phyloP scores from a whole-genome alignment of 2,888 invertebrate species.

The Lamellibrachia satsuma region DNA sequence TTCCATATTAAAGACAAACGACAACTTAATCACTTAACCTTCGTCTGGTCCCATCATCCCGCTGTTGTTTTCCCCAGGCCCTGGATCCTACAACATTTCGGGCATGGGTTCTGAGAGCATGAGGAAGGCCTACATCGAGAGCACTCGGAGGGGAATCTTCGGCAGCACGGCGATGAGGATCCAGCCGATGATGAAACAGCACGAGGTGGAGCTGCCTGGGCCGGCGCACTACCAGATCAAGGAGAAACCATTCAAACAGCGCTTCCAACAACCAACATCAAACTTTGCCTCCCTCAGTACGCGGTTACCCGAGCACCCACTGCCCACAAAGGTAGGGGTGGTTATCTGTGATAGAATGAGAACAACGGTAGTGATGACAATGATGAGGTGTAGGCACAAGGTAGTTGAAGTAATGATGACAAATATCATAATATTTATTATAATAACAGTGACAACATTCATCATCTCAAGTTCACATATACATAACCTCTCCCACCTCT shows the following conservation, averaged over 20 bases:
- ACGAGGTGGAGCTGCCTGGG: constrained; percentile 50
- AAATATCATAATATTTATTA: no score
- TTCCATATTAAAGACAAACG: neutral
- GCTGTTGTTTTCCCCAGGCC: constrained; percentile 49
- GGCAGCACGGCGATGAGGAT: constrained; percentile 60
- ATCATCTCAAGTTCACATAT: no score
- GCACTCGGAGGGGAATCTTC: constrained; percentile 63
- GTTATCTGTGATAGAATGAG: neutral
- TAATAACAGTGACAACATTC: no score
- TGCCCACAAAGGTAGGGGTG: constrained; percentile 40
- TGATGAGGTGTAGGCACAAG: no score
- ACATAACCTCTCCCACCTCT: no score
- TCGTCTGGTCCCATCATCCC: neutral
- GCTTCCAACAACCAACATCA: constrained; percentile 57
- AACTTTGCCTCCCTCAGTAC: constrained; percentile 62
- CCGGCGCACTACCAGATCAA: constrained; percentile 62
- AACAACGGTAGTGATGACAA: neutral
- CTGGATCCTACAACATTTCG: constrained; percentile 62
- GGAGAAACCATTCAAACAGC: constrained; percentile 53
- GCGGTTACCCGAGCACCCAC: constrained; percentile 48
- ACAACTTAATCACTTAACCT: no score
- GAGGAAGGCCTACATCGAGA: constrained; percentile 63
- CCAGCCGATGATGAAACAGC: constrained; percentile 36
- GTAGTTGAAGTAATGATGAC: neutral
- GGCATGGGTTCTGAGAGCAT: constrained; percentile 64